These are phyloP conservation scores for Nothocercus julius DNA, from an alignment of 2,113 vertebrate species.

Conservation along the genomic window DNA sequence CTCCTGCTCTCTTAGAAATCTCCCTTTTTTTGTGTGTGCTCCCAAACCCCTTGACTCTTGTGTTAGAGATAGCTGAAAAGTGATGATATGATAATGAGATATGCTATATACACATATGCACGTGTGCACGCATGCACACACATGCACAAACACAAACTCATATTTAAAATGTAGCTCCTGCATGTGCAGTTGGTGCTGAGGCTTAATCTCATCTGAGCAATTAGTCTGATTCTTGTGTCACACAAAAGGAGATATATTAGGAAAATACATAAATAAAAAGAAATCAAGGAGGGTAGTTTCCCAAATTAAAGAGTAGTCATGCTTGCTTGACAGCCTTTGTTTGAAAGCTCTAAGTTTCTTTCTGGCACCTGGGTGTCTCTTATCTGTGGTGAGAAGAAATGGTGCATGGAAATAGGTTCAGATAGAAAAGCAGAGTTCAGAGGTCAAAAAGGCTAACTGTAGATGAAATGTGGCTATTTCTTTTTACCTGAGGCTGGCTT, in stretches of 20 bases:
- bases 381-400: constrained; percentile 79
- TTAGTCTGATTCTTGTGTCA: background rate
- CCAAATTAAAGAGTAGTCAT: constrained; percentile 53
- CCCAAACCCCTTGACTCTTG: constrained; percentile 83
- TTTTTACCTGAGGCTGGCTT: constrained; percentile 91
- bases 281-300: constrained; percentile 14
- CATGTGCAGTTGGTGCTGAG: background rate
- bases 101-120: constrained; percentile 31
- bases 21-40: constrained; percentile 80
- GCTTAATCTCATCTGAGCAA: background rate
- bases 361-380: constrained; percentile 77
- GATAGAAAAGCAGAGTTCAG: constrained; percentile 89
- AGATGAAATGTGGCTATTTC: constrained; percentile 93
- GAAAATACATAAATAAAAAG: background rate
- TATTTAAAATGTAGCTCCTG: background rate
- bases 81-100: constrained; percentile 69
- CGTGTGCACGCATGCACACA: background rate
- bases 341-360: constrained; percentile 79
- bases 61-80: constrained; percentile 81
- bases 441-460: constrained; percentile 87
- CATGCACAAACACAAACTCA: background rate
- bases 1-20: constrained; percentile 86
- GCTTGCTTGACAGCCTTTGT: constrained; percentile 65
- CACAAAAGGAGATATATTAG: background rate
- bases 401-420: constrained; percentile 89